Percentiles rank a stretch among this genome's conserved stretches.
phyloP scores from a whole-genome alignment of 1,140 invertebrate genomes.

The Drosophila carrolli region DNA sequence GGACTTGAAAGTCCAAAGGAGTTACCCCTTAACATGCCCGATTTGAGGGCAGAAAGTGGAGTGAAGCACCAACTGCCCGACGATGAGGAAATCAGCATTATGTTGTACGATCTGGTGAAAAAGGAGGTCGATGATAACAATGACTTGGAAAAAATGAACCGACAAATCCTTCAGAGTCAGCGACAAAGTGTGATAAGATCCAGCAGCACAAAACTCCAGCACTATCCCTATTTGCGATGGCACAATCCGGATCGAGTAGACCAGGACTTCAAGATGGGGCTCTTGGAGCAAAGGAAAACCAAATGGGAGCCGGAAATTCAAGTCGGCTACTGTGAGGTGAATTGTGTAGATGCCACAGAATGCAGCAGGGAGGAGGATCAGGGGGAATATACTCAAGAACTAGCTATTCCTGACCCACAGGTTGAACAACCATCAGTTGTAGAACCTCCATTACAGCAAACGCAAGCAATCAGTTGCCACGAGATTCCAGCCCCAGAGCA shows the following conservation, averaged over 20 bases:
- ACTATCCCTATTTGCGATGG: constrained; percentile 44
- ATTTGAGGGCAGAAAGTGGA: background rate
- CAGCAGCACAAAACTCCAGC: background rate
- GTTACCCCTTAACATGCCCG: constrained; percentile 20
- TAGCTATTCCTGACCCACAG: background rate
- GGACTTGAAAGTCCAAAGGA: background rate
- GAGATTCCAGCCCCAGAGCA: background rate
- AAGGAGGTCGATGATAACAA: constrained; percentile 5
- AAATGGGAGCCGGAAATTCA: constrained; percentile 7
- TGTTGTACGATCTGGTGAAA: constrained; percentile 38
- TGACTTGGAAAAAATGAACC: background rate
- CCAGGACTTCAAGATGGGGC: constrained; percentile 19
- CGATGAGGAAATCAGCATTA: constrained; percentile 41
- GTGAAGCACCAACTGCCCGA: constrained; percentile 12
- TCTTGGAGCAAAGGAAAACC: constrained; percentile 2
- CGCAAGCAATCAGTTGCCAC: background rate
- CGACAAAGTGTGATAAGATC: constrained; percentile 20
- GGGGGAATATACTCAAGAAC: background rate
- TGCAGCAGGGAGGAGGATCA: too few species aligned
- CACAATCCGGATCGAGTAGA: constrained; percentile 37
- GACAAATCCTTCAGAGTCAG: constrained; percentile 8
- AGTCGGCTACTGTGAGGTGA: constrained; percentile 1
- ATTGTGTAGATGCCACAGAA: background rate
- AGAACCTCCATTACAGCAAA: background rate
- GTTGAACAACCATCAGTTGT: background rate